Evolutionary conservation across 2,113 vertebrate species (phyloP).

Genomic region (Eurystomus gularis): DNA sequence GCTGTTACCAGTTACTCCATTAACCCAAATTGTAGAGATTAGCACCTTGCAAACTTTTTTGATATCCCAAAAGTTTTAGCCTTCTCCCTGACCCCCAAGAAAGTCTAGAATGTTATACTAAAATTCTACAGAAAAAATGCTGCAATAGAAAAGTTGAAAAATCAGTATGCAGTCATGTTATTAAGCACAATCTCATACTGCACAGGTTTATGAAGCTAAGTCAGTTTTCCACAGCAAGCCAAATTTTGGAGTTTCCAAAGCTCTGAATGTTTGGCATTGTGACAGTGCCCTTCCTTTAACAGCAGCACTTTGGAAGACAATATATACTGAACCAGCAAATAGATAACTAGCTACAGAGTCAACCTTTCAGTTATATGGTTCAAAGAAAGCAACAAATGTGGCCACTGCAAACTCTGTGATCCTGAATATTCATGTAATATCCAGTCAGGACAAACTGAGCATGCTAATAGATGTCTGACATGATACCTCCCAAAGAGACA

Average conservation of each 20-base stretch:
- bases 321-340: background rate
- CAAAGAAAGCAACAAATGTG: background rate
- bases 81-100: background rate
- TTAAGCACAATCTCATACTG: background rate
- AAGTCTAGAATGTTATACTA: background rate
- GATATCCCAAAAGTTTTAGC: background rate
- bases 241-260: background rate
- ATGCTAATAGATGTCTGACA: background rate
- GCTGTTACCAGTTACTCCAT: background rate
- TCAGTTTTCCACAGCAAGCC: background rate
- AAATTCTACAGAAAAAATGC: background rate
- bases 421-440: background rate
- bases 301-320: background rate
- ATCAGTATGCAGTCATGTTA: background rate
- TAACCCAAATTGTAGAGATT: background rate
- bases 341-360: background rate
- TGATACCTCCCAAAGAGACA: background rate
- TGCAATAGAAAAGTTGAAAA: background rate
- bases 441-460: background rate
- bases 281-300: background rate
- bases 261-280: background rate
- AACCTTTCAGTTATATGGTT: background rate
- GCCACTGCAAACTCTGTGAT: background rate
- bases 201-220: background rate
- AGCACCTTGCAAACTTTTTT: background rate